These are phyloP conservation scores for Psophia crepitans DNA, from an alignment of 2,113 vertebrate genomes.

Conservation along the genomic window DNA sequence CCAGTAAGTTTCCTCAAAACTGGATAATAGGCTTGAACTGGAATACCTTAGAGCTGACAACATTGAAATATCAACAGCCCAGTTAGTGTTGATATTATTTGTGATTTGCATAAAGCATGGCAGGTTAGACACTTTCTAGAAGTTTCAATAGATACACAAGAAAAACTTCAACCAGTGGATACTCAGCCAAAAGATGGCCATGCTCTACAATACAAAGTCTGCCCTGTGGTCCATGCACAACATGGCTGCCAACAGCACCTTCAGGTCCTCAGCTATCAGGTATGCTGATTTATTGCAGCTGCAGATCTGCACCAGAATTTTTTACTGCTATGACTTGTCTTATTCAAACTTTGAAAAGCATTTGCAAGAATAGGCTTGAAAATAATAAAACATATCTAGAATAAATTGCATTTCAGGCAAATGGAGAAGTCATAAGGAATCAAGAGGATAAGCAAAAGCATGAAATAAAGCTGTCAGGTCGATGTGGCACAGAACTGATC, in stretches of 20 bases:
- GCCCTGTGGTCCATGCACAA: accelerated
- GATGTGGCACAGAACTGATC: neutral
- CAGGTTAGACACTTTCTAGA: neutral
- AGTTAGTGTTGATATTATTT: neutral
- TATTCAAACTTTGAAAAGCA: neutral
- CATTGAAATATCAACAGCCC: neutral
- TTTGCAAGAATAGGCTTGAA: neutral
- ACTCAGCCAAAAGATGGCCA: neutral
- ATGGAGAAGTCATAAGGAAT: neutral
- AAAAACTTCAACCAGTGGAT: neutral
- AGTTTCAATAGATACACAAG: neutral
- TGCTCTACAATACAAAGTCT: neutral
- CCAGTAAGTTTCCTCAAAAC: neutral
- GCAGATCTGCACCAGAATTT: neutral
- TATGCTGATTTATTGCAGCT: neutral
- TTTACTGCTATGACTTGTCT: neutral
- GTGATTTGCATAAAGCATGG: neutral
- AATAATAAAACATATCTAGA: neutral
- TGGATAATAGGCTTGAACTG: neutral
- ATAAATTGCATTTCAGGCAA: neutral
- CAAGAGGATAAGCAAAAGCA: neutral
- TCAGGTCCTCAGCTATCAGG: accelerated
- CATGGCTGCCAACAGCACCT: neutral
- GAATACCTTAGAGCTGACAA: neutral
- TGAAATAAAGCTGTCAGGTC: neutral